Evolutionary conservation across 2,113 vertebrate species (phyloP), one percentile per base, ranked within the genome.

Genomic region (Tichodroma muraria): DNA sequence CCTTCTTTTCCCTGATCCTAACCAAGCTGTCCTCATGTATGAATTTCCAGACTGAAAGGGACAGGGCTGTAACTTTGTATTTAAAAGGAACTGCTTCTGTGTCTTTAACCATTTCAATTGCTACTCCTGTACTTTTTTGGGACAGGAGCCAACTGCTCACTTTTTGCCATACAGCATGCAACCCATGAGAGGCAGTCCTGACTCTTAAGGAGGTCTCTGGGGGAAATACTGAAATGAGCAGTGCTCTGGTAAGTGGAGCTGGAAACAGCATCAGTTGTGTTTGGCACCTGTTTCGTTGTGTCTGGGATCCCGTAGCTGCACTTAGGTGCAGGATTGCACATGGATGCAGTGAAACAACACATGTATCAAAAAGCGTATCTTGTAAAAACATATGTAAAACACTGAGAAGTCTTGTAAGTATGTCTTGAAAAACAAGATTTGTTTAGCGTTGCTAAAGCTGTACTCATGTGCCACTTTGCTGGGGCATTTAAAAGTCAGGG

Each of bases 61-160:
- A 11, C 24, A 61, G 3, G 9, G 42, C 22, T 66, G 40, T 42
- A 68, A 25, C 30, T 85, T 69, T 12, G 19, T 81, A 15, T 69
- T 57, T 70, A 52, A 61, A 69, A 86, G 54, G 21, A 90, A 92
- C 75, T 53, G 11, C 30, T 73, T 27, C 69, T 95, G 24, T 88
- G 84, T 49, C 88, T 96, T 97, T 93, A 97, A 94, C 64, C 17
- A 63, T 60, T 79, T 94, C 52, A 59, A 82, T 91, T 73, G 15
- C 50, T 91, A 21, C 60, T 85, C 31, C 49, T 90, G 30, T 69
- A 37, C 10, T 65, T 94, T 59, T 42, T 52, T 47, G 69, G 95
- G 64, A 71, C 6, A 7, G 23, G 31, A 87, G 94, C 91, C 84
- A 93, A 33, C 24, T 12, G 20, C 86, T 90, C 31, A 10, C 17